Conservation (phyloP, 2,113 vertebrate species). For the Marmota flaviventris region DNA sequence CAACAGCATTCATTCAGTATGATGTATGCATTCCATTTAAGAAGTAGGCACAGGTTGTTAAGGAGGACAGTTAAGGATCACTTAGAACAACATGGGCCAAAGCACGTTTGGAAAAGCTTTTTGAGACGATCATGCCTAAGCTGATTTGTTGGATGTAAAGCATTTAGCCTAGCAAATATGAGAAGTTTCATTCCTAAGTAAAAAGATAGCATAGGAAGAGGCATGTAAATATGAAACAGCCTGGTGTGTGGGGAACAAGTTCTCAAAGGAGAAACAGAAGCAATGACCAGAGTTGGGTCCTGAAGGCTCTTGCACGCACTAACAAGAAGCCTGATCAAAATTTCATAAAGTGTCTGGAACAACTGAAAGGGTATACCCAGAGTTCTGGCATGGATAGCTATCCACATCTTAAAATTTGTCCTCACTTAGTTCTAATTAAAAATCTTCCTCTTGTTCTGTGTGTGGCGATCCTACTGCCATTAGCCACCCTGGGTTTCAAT, state of each 20-base stretch:
- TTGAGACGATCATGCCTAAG: background rate
- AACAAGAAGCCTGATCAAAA: background rate
- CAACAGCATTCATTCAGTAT: background rate
- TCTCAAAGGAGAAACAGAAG: background rate
- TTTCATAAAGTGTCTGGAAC: background rate
- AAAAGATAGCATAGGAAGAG: background rate
- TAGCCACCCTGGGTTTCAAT: constrained; percentile 19
- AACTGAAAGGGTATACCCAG: background rate
- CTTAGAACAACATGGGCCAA: background rate
- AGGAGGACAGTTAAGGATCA: background rate
- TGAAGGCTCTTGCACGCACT: background rate
- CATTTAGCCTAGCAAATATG: background rate
- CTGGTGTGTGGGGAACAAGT: background rate
- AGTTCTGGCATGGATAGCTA: background rate
- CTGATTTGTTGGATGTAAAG: background rate
- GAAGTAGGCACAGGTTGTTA: background rate
- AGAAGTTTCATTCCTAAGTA: background rate
- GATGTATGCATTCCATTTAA: background rate
- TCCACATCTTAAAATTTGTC: background rate
- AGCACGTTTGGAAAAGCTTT: background rate
- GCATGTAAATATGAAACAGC: background rate
- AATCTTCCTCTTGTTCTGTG: background rate
- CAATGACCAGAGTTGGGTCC: background rate
- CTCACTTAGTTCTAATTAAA: background rate
- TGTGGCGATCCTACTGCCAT: constrained; percentile 42